Evolutionary conservation across 1,140 invertebrate genomes (phyloP), one percentile per base, ranked within the genome.

Genomic region (Protaetia brevitarsis): DNA sequence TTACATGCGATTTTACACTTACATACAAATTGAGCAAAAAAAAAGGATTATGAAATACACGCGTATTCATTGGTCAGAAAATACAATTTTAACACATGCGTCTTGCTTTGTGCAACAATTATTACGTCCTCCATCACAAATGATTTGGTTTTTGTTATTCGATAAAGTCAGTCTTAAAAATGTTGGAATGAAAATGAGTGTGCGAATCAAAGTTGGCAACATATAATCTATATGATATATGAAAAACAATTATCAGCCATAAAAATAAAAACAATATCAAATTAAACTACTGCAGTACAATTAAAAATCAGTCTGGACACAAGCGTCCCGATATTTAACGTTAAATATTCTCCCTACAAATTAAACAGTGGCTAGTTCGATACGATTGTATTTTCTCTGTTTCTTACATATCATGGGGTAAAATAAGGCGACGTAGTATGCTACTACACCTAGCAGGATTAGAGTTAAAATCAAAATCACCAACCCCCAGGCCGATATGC

Each of bases 401-500:
- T 64, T 57, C 28, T 64, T 64, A 31, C 63, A 64, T 57, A 64
- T 51, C 11, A 64, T 10, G 0, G 63, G 63, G 34, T 64, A 64
- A 64, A 64, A 64, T 27, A 64, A 16, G 21, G 45, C 45, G 6
- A 57, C n/a, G 29, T 64, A 64, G 34, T 64, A 64, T 3, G 26
- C 29, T 5, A 7, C 41, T 51, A 64, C 45, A 7, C 63, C 63
- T 11, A 64, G 19, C 8, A 64, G 23, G 11, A 64, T 57, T 7
- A 30, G 8, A 6, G 29, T 13, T 29, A 64, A 10, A 56, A 64
- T 64, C 3, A 64, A 29, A 11, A 41, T 29, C 0, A 64, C 41
- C 11, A 64, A 30, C 11, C 63, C 63, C 63, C 63, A 64, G 28
- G 63, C 63, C 8, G 63, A 64, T 45, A 64, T 64, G 7, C 63